A percentile compares a stretch with the other conserved stretches of the same genome.
Evolutionary conservation across 2,797 vertebrate species (phyloP).

Genomic region (Borostomias antarcticus): DNA sequence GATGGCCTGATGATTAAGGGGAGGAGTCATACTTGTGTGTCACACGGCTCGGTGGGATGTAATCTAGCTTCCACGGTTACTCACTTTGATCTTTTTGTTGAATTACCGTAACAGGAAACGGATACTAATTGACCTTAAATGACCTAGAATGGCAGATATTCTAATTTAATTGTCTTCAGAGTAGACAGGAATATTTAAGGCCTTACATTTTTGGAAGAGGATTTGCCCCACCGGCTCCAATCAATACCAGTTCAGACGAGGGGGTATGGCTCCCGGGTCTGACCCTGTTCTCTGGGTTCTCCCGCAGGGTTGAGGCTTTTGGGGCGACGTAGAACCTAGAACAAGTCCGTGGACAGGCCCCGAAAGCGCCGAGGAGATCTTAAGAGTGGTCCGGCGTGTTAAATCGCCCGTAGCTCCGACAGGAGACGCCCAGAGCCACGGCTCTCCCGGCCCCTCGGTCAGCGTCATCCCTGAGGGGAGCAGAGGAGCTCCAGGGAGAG

Average conservation of each 20-base stretch:
- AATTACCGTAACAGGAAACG: neutral
- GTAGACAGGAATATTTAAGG: conserved; percentile 11
- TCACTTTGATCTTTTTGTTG: neutral
- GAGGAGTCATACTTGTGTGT: conserved; percentile 17
- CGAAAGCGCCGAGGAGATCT: conserved; percentile 54
- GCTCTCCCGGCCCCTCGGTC: conserved; percentile 46
- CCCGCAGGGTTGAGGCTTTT: neutral
- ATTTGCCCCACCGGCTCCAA: conserved; percentile 20
- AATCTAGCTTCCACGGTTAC: neutral
- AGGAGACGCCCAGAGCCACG: conserved; percentile 19
- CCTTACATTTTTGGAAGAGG: conserved; percentile 11
- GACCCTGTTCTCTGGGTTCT: neutral
- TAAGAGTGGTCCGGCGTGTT: conserved; percentile 56
- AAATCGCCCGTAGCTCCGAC: conserved; percentile 61
- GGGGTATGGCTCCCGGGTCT: conserved; percentile 2
- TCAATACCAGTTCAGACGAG: conserved; percentile 27
- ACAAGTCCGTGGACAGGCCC: neutral
- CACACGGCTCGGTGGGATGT: neutral
- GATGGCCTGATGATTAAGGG: conserved; percentile 63
- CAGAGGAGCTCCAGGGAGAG: conserved; percentile 54
- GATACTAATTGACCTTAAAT: conserved; percentile 7
- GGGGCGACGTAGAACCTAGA: conserved; percentile 7
- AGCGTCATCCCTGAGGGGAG: conserved; percentile 55
- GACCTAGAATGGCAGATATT: neutral
- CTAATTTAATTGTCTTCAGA: neutral